Evolutionary conservation across 2,113 vertebrate genomes (phyloP).

Genomic region (Narcine bancroftii): DNA sequence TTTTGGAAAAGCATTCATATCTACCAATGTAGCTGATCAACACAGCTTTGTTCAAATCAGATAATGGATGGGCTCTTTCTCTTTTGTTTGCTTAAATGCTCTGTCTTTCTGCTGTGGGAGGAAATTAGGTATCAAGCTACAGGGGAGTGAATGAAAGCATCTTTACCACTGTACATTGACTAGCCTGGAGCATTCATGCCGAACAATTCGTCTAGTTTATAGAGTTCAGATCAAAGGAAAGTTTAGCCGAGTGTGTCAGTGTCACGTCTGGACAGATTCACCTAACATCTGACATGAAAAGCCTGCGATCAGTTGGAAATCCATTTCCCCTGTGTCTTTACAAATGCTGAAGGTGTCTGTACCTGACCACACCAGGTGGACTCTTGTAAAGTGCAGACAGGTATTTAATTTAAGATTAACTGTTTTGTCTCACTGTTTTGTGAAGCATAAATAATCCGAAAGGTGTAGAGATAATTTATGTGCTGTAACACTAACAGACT

Average conservation of each 20-base stretch:
- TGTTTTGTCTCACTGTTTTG: constrained; percentile 16
- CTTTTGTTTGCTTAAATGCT: background rate
- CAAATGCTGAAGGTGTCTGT: background rate
- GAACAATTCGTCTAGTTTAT: background rate
- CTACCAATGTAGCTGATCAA: background rate
- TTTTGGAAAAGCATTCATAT: background rate
- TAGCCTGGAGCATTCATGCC: background rate
- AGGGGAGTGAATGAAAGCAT: background rate
- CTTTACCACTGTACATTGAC: background rate
- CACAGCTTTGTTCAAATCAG: background rate
- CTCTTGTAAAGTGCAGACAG: background rate
- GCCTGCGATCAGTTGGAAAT: background rate
- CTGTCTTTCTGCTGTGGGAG: background rate
- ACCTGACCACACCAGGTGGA: background rate
- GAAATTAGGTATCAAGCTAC: background rate
- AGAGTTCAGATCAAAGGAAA: constrained; percentile 10
- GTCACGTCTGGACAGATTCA: constrained; percentile 27
- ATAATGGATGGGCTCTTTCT: background rate
- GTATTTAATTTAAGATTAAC: background rate
- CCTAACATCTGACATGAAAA: background rate
- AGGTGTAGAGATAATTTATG: background rate
- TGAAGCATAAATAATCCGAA: background rate
- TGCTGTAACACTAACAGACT: no score
- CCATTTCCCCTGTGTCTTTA: constrained; percentile 5
- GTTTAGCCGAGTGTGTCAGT: background rate